Conservation (phyloP, 2,113 vertebrate genomes). For the Ranitomeya variabilis region DNA sequence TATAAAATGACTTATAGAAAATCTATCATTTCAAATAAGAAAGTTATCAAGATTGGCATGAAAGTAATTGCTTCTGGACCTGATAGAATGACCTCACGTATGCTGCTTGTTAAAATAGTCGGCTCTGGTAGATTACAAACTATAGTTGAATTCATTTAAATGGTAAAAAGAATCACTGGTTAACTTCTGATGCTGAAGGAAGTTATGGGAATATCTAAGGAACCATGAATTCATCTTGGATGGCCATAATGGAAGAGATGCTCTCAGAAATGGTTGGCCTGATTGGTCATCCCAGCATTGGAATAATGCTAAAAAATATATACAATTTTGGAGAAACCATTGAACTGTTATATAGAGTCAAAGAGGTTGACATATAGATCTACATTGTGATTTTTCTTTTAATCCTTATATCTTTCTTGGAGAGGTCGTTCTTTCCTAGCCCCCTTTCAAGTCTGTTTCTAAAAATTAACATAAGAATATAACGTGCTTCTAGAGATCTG, state of each 20-base stretch:
- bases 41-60: slow-evolving; percentile 25
- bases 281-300: background rate
- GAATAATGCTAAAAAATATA: background rate
- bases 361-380: no score
- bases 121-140: background rate
- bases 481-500: no score
- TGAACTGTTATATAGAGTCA: no score
- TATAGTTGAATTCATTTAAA: background rate
- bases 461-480: no score
- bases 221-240: background rate
- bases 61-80: slow-evolving; percentile 12
- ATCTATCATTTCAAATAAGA: slow-evolving; percentile 19
- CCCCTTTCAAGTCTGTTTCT: no score
- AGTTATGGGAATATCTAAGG: background rate
- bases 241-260: background rate
- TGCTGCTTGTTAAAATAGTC: background rate
- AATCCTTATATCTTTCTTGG: no score
- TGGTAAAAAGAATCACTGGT: background rate
- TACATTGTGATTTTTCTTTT: no score
- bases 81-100: background rate
- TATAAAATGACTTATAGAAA: slow-evolving; percentile 21
- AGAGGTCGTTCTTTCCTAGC: no score
- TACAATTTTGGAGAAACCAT: background rate
- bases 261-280: background rate
- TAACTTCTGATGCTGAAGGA: background rate